Base-by-base conservation (phyloP, 30 jellyfish, hydroid and myxozoan genomes). In the Turritopsis rubra region DNA sequence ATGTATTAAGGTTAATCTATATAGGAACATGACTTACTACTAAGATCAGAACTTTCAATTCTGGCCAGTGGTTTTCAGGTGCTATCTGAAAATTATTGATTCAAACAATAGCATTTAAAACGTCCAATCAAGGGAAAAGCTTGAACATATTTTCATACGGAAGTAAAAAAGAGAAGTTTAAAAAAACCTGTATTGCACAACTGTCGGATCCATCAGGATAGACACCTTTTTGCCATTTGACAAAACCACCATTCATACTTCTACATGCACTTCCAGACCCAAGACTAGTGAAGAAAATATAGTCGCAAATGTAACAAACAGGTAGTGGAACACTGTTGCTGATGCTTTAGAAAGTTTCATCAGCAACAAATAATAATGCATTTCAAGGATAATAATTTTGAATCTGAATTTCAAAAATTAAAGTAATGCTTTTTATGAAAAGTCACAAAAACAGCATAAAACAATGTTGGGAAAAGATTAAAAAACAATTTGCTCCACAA, bases 231-330 rank as follows among this genome's bases (percentile, higher is more conserved):
- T 79, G 77, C 99, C 99, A 95, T 60, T 89, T 89, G 52, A 95
- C 99, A 86, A 95, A 95, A 27, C 99, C 99, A 9, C 99, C 99
- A 84, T 72, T 81, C 88, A 95, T 75, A 65, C 99, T 95, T 53
- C 99, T 73, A 77, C 97, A 89, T 52, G 99, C 99, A 73, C 99
- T 95, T 0, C 99, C 99, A 52, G 99, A 95, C 4, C 99, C 99
- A 52, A 85, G 95, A 80, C 99, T 92, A 29, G 52, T 20, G 74
- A 75, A n/a, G 28, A 68, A 22, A 68, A 41, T 3, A 41, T 41
- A 3, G 60, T 41, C 60, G 13, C 9, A 3, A 41, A 41, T 3
- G 60, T 41, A 41, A n/a, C n/a, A n/a, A n/a, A n/a, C n/a, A n/a
- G n/a, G n/a, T n/a, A n/a, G n/a, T n/a, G n/a, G n/a, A n/a, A n/a